Base-by-base conservation (phyloP, 2,888 invertebrate species). In the Homarus gammarus region DNA sequence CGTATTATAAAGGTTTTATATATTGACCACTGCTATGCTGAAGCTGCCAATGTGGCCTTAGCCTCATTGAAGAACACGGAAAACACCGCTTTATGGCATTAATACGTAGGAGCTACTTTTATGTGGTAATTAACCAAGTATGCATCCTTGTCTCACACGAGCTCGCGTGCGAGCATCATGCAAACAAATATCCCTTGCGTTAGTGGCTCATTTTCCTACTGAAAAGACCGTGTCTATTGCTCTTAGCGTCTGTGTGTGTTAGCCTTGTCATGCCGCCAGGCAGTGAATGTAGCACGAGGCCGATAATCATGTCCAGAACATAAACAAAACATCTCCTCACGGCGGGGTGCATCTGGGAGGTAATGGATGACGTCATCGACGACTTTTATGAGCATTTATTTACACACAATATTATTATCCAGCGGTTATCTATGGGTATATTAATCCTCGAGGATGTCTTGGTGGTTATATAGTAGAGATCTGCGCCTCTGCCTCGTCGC, bases 291-390 rank as follows among this genome's bases (percentile, higher is more conserved):
- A 83, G 83, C 83, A 72, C 83, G 72, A 83, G 83, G 83, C 38
- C 83, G 83, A 49, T 83, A 83, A 83, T 83, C 83, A 49, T 72
- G 83, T 72, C 72, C 83, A 83, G 49, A 83, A 51, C 72, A 72
- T 83, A 83, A 83, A 83, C 72, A 83, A 83, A 83, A 83, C 83
- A 83, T 49, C 72, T 49, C 83, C 72, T 83, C 83, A 31, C 51
- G 72, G 33, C 72, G n/a, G 49, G 83, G 33, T 38, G 83, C 82
- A 44, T 22, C 27, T 31, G 68, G n/a, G 40, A 40, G 8, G 70
- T 38, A 27, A 40, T 3, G 10, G 31, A 44, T 68, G 81, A 64
- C 61, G 68, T 27, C 64, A 27, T 27, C 22, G 27, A 38, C 49
- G 75, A 44, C 49, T 75, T 27, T 31, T 40, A 75, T 27, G 27